Base-by-base conservation (phyloP, 2,113 vertebrate genomes). In the Falcunculus frontatus region DNA sequence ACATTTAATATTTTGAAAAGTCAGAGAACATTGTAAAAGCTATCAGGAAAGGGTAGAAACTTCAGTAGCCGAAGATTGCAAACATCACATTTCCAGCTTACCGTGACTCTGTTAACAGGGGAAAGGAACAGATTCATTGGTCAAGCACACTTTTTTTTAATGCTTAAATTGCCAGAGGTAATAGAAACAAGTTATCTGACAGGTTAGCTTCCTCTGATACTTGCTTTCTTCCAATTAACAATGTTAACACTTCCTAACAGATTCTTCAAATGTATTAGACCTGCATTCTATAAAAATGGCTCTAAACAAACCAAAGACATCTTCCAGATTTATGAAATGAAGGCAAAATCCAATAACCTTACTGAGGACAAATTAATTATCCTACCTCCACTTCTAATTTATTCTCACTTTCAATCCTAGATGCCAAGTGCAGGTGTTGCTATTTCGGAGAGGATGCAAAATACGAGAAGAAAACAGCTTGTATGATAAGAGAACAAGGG, bases 61-160 rank as follows among this genome's bases (percentile, higher is more conserved):
- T 41, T 65, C 1, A 4, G 41, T 3, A 62, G 59, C 13, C 0
- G 0, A 50, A 35, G 46, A 78, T 4, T 10, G 33, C 2, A 25
- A 77, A 27, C 15, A 55, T 10, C 12, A 14, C 10, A 8, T 82
- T 47, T 64, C 16, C n/a, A n/a, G 13, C 12, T 79, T 52, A 82
- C n/a, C 52, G 14, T 23, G 17, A 44, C 53, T 59, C 30, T 29
- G 30, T 56, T 46, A 77, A 32, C 7, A 56, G 16, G 5, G 44
- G 42, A 72, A 86, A 60, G 8, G 5, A 95, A 68, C 39, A 2
- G 12, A 83, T 73, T 76, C 30, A 46, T 57, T 59, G 7, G 16
- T 59, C 65, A 37, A 81, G 27, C 0, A 0, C 13, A 59, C 30
- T 53, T n/a, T 41, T 11, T 13, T 76, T 42, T 22, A 55, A 44